Conservation (phyloP, 2,113 vertebrate species). For the Notechis scutatus region DNA sequence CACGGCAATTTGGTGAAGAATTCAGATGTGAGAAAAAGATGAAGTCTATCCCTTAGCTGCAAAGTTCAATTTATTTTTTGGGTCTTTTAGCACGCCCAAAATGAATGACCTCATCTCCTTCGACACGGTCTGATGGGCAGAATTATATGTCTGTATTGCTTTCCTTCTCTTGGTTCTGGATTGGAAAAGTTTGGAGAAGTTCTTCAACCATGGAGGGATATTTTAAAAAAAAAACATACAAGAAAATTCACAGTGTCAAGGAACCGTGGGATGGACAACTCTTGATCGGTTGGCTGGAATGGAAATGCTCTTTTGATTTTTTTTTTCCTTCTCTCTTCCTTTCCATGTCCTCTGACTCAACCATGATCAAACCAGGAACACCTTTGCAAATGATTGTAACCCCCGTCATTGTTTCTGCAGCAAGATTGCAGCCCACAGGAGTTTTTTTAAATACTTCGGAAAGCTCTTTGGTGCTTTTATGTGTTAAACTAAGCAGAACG, state of each 20-base stretch:
- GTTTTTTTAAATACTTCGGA: neutral
- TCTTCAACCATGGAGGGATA: neutral
- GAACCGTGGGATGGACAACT: neutral
- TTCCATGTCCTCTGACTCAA: neutral
- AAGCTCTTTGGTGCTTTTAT: neutral
- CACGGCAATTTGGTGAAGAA: slow-evolving; percentile 12
- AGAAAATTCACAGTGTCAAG: neutral
- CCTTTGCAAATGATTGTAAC: neutral
- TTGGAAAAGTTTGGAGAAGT: neutral
- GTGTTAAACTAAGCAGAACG: neutral
- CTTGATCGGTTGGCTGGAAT: neutral
- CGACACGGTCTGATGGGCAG: slow-evolving; percentile 13
- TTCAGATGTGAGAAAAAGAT: slow-evolving; percentile 17
- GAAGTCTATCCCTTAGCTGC: slow-evolving; percentile 20
- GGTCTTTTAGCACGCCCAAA: slow-evolving; percentile 13
- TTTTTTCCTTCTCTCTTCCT: neutral
- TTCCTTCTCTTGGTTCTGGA: neutral
- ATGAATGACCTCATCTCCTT: slow-evolving; percentile 2
- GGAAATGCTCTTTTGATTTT: neutral
- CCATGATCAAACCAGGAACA: neutral
- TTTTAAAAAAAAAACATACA: fast-evolving
- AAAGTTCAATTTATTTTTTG: slow-evolving; percentile 15
- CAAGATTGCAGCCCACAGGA: neutral
- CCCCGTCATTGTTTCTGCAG: neutral
- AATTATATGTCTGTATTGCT: neutral